phyloP scores from a whole-genome alignment of 2,113 vertebrate genomes.

The Myiopsitta monachus region DNA sequence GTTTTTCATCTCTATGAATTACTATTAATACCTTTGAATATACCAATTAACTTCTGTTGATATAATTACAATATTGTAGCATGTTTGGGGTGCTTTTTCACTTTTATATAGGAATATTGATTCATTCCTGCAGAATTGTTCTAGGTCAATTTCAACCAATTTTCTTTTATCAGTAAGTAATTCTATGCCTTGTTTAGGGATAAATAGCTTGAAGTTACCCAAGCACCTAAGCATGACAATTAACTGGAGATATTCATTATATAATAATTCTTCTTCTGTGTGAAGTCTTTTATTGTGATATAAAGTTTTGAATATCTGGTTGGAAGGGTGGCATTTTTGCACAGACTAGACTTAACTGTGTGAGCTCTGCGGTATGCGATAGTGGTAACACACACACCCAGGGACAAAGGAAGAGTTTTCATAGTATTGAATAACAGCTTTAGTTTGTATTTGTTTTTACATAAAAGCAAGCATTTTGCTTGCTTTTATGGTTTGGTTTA shows the following conservation, averaged over 20 bases:
- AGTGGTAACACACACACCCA: background rate
- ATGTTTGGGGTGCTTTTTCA: background rate
- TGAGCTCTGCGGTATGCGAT: accelerated
- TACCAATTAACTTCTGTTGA: background rate
- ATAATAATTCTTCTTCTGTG: background rate
- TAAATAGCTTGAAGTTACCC: background rate
- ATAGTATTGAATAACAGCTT: background rate
- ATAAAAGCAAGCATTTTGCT: background rate
- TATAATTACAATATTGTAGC: background rate
- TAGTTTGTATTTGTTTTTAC: background rate
- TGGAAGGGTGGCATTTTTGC: background rate
- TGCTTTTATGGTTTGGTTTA: background rate
- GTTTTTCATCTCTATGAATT: background rate
- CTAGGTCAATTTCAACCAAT: background rate
- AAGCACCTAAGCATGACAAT: accelerated
- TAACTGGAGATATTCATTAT: background rate
- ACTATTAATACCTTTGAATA: background rate
- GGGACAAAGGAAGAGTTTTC: background rate
- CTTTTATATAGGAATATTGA: background rate
- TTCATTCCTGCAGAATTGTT: background rate
- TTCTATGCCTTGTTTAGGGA: background rate
- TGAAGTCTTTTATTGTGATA: background rate
- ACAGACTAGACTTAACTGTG: background rate
- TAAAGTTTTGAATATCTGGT: background rate
- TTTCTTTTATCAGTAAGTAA: background rate